phyloP scores from a whole-genome alignment of 2,797 vertebrate species.

The Myotis myotis region DNA sequence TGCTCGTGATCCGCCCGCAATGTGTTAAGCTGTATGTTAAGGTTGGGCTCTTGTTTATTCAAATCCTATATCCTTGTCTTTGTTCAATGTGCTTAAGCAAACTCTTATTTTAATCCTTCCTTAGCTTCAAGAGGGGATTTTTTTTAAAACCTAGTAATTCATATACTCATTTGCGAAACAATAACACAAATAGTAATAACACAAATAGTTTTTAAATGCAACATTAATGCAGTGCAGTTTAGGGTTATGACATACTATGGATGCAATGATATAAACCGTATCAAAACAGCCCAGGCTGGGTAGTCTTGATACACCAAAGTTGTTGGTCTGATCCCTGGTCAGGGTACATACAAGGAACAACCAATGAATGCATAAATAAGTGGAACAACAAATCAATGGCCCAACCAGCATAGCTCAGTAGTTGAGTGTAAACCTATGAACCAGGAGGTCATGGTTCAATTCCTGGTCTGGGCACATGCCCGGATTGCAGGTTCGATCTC shows the following conservation, averaged over 20 bases:
- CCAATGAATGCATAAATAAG: not conserved
- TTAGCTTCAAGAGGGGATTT: not conserved
- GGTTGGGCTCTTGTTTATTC: not conserved
- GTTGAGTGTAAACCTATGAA: not conserved
- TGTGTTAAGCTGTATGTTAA: not conserved
- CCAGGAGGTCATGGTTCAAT: not conserved
- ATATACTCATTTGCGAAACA: not conserved
- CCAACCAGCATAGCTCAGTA: not conserved
- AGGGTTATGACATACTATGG: not conserved
- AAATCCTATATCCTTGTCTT: not conserved
- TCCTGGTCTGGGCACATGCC: not conserved
- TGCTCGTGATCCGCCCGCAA: too few species aligned
- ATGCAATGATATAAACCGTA: not conserved
- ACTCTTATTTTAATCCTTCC: not conserved
- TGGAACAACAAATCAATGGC: not conserved
- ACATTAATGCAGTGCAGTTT: not conserved
- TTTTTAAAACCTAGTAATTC: not conserved
- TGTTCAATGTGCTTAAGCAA: slow-evolving; percentile 1
- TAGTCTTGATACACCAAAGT: not conserved
- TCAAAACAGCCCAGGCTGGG: not conserved
- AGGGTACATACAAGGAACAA: not conserved
- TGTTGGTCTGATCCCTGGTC: not conserved
- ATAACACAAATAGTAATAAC: not conserved
- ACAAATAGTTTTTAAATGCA: slow-evolving; percentile 6
- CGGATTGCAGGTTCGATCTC: not conserved